Evolutionary conservation across 64 coral and sea anemone genomes (phyloP).

Genomic region (Trachythela sp.): DNA sequence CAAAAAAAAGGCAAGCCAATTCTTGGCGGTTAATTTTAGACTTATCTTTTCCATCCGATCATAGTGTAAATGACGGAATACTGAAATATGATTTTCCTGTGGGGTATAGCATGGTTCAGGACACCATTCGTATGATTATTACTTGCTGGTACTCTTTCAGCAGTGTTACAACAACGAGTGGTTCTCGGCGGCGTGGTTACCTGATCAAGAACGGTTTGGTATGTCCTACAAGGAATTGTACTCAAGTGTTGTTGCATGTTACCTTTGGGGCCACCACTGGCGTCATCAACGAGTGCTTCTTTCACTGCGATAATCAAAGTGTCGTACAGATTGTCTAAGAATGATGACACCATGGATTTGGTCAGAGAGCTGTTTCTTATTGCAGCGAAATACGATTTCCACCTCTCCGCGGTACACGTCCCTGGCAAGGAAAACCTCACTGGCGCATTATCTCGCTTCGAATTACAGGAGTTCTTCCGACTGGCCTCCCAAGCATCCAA

Average conservation of each 20-base stretch:
- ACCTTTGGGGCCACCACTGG: slow-evolving; percentile 9
- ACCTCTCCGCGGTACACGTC: not conserved
- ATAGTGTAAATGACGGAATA: no score
- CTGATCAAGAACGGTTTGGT: not conserved
- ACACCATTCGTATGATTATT: no score
- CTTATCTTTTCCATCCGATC: no score
- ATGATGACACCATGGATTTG: not conserved
- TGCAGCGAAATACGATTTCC: no score
- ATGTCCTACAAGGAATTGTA: slow-evolving; percentile 34
- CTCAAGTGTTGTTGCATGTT: not conserved
- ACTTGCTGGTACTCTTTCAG: no score
- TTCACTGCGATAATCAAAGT: slow-evolving; percentile 40
- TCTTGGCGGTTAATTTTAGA: no score
- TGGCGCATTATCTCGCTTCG: slow-evolving; percentile 4
- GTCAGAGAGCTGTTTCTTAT: not conserved
- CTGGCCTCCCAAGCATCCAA: no score
- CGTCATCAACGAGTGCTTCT: not conserved
- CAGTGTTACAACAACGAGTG: not conserved
- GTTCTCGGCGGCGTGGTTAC: slow-evolving; percentile 7
- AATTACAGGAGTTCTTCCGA: slow-evolving; percentile 19
- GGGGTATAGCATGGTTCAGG: no score
- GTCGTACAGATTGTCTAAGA: not conserved
- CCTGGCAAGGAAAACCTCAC: not conserved
- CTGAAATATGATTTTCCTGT: no score
- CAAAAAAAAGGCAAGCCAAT: no score